Evolutionary conservation across 2,113 vertebrate genomes (phyloP).

Genomic region (Hydrolagus affinis): DNA sequence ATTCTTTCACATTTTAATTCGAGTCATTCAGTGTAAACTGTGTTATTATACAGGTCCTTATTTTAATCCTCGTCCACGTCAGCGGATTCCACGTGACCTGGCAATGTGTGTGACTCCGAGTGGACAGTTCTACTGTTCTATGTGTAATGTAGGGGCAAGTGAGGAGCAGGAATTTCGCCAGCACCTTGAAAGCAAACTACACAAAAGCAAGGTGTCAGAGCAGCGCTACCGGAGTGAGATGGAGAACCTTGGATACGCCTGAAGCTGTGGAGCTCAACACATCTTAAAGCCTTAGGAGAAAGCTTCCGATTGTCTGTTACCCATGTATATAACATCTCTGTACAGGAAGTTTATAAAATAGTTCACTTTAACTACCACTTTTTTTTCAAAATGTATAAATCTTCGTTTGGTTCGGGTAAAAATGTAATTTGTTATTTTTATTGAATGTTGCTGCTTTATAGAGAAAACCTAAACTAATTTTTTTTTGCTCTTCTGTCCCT

Average conservation of each 20-base stretch:
- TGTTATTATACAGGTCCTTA: slow-evolving; percentile 69
- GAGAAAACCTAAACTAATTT: not conserved
- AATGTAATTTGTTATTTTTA: slow-evolving; percentile 23
- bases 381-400: slow-evolving; percentile 14
- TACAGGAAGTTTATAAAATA: slow-evolving; percentile 7
- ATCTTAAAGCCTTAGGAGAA: slow-evolving; percentile 20
- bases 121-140: slow-evolving; percentile 96
- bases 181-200: slow-evolving; percentile 93
- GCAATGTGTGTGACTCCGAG: slow-evolving; percentile 97
- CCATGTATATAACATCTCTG: slow-evolving; percentile 3
- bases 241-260: slow-evolving; percentile 91
- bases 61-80: slow-evolving; percentile 85
- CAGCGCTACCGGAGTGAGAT: slow-evolving; percentile 89
- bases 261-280: slow-evolving; percentile 39
- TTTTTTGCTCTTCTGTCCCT: slow-evolving; percentile 1
- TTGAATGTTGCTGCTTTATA: not conserved
- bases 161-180: slow-evolving; percentile 90
- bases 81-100: slow-evolving; percentile 87
- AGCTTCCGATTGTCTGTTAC: slow-evolving; percentile 13
- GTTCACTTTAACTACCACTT: not conserved
- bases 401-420: not conserved
- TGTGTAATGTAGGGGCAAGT: slow-evolving; percentile 88
- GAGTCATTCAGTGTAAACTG: not conserved
- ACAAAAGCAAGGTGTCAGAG: slow-evolving; percentile 93
- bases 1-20: not conserved